phyloP scores from a whole-genome alignment of 2,888 invertebrate species.

The Dicranocentrus wangi region DNA sequence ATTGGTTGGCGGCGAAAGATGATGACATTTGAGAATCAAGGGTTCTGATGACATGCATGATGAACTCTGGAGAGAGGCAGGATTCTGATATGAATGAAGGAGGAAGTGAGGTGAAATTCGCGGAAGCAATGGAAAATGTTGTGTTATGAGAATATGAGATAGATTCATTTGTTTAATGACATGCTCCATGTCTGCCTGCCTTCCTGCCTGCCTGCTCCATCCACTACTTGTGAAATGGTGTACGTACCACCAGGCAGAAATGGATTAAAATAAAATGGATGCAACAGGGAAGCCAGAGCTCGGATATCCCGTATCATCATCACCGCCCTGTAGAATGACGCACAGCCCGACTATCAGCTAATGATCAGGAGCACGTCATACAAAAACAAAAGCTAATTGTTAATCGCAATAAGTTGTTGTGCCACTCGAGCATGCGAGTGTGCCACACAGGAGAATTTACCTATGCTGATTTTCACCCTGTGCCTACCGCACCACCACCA shows the following conservation, averaged over 20 bases:
- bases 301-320: too few relatives aligned
- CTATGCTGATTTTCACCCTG: too few relatives aligned
- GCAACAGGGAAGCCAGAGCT: neutral
- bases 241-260: conserved; percentile 17
- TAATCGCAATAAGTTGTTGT: too few relatives aligned
- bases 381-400: too few relatives aligned
- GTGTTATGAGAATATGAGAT: conserved; percentile 27
- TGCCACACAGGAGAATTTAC: too few relatives aligned
- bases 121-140: conserved; percentile 4
- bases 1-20: neutral
- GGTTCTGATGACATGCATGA: conserved; percentile 56
- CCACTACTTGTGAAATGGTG: conserved; percentile 19
- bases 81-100: neutral
- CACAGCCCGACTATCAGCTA: too few relatives aligned
- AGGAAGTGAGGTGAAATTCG: too few relatives aligned
- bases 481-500: too few relatives aligned
- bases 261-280: neutral
- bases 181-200: neutral
- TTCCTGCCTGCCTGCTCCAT: neutral
- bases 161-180: conserved; percentile 43
- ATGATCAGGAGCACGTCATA: too few relatives aligned
- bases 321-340: too few relatives aligned
- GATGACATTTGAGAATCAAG: conserved; percentile 11
- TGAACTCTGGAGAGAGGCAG: conserved; percentile 29
- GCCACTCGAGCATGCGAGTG: too few relatives aligned